These are phyloP conservation scores for Cremastinae sp. DNA, from an alignment of 2,888 invertebrate species.

Conservation along the genomic window DNA sequence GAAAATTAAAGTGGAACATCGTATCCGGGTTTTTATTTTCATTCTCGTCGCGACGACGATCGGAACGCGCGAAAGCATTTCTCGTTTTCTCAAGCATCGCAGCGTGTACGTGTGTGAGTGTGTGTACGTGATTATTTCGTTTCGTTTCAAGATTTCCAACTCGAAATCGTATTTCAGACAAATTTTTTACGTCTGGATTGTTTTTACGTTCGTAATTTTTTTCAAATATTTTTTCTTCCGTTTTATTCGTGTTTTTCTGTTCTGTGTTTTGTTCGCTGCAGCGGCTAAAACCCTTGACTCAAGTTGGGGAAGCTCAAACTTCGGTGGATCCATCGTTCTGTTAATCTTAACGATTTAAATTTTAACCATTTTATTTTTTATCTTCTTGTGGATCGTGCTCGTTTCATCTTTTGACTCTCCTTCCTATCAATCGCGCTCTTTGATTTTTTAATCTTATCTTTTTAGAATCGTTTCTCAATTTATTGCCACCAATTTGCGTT, in stretches of 20 bases:
- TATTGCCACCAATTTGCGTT: slow-evolving; percentile 55
- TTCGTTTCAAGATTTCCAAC: too few relatives aligned
- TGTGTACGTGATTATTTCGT: too few relatives aligned
- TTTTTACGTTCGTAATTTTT: background rate
- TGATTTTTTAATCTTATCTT: slow-evolving; percentile 20
- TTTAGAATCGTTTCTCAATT: slow-evolving; percentile 50
- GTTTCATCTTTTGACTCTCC: slow-evolving; percentile 24
- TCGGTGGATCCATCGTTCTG: slow-evolving; percentile 66
- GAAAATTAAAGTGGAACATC: slow-evolving; percentile 16
- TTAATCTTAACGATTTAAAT: slow-evolving; percentile 47
- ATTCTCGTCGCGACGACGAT: background rate
- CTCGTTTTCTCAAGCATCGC: slow-evolving; percentile 69
- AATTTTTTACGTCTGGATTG: too few relatives aligned
- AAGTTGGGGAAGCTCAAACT: slow-evolving; percentile 78
- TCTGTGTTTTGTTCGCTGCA: slow-evolving; percentile 68
- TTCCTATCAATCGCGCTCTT: slow-evolving; percentile 46
- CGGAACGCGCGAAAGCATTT: slow-evolving; percentile 67
- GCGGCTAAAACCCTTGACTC: slow-evolving; percentile 79
- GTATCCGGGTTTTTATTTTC: background rate
- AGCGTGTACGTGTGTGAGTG: slow-evolving; percentile 30
- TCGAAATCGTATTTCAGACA: too few relatives aligned
- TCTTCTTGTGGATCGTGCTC: slow-evolving; percentile 33
- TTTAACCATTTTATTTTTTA: slow-evolving; percentile 39
- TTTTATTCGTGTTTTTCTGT: slow-evolving; percentile 8
- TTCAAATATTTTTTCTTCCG: slow-evolving; percentile 52